Conservation (phyloP, 1,140 invertebrate species). For the Ceratina japonica region DNA sequence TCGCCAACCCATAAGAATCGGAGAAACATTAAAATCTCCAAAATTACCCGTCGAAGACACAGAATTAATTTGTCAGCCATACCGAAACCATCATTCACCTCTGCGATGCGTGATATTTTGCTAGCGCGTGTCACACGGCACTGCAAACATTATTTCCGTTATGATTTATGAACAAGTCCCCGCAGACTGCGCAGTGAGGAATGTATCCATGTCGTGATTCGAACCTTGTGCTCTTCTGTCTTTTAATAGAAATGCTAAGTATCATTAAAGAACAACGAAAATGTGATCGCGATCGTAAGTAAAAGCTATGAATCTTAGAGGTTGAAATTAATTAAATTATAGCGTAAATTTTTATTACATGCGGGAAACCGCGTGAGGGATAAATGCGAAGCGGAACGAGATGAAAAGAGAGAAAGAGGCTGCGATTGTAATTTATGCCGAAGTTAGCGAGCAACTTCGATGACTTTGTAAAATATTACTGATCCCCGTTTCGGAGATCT, state of each 20-base stretch:
- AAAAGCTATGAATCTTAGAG: constrained; percentile 10
- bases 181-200: constrained; percentile 50
- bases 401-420: constrained; percentile 24
- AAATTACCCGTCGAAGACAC: constrained; percentile 40
- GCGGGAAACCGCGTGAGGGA: constrained; percentile 30
- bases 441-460: constrained; percentile 76
- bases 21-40: constrained; percentile 25
- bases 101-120: constrained; percentile 41
- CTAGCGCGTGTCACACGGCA: constrained; percentile 48
- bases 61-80: constrained; percentile 51
- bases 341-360: constrained; percentile 66
- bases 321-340: neutral
- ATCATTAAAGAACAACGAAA: too few species aligned
- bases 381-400: constrained; percentile 15
- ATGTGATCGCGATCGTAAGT: constrained; percentile 31
- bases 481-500: constrained; percentile 71
- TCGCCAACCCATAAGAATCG: constrained; percentile 14
- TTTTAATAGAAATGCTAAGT: neutral
- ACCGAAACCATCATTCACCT: constrained; percentile 52
- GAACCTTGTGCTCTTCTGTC: constrained; percentile 35
- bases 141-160: constrained; percentile 50
- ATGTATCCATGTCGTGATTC: constrained; percentile 58
- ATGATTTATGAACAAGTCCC: constrained; percentile 58
- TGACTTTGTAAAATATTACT: constrained; percentile 77
- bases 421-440: constrained; percentile 72